Evolutionary conservation across 2,113 vertebrate genomes (phyloP), one percentile per base, ranked within the genome.

Genomic region (Drymodes brunneopygia): DNA sequence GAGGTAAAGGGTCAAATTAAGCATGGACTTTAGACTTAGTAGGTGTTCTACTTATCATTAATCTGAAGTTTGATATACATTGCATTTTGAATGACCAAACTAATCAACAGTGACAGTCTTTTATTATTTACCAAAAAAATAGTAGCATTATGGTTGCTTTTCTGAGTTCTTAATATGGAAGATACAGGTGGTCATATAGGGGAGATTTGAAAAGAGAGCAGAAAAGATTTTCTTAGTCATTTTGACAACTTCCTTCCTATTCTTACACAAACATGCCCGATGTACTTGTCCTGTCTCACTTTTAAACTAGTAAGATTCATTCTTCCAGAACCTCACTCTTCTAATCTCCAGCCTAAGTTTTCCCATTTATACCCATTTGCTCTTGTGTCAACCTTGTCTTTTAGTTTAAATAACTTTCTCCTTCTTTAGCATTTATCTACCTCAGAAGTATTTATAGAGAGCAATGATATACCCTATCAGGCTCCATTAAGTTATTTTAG

Each of bases 391-490:
- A 92, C 95, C 88, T 96, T 97, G 82, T 77, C 72, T 94, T 93
- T 88, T 86, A 83, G 64, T 96, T 97, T 86, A 90, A 96, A 95
- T 92, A 94, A 79, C 88, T 93, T 96, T 94, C 71, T 92, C 67
- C 51, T 91, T 79, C 84, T 94, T 90, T 83, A 88, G 60, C 45
- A 66, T 83, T 96, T 96, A 95, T 97, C 92, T 95, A 81, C 60
- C 80, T 90, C 88, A 93, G 96, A 97, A 96, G 91, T 96, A 96
- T 94, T 97, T 96, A 90, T 97, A 94, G 95, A 90, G 80, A 94
- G 60, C 42, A 78, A 74, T 93, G 95, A 94, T 96, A 95, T 42
- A 88, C 67, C 75, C 91, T 88, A 94, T 95, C 92, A 90, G 86
- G 92, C 67, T 93, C 72, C 60, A 95, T 93, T 95, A 96, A 92